phyloP scores from a whole-genome alignment of 2,888 invertebrate species.

The Drosophila cognata region DNA sequence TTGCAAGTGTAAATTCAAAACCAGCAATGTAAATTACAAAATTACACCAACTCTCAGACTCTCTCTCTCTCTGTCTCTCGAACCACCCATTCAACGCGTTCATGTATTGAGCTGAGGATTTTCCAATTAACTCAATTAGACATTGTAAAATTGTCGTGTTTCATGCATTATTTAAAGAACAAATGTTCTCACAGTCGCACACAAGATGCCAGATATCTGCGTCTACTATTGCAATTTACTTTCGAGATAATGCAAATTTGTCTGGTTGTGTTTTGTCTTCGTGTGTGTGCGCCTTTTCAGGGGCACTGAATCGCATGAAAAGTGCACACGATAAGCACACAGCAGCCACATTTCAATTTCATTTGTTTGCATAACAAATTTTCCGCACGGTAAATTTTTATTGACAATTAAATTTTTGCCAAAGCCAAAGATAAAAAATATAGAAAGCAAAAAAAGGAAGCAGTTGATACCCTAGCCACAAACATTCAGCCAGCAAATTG shows the following conservation, averaged over 20 bases:
- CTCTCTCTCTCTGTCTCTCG: neutral
- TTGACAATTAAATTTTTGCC: conserved; percentile 81
- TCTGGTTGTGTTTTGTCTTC: conserved; percentile 20
- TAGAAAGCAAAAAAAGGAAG: conserved; percentile 35
- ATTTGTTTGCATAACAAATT: conserved; percentile 84
- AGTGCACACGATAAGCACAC: conserved; percentile 41
- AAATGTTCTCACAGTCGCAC: conserved; percentile 51
- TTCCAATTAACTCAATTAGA: conserved; percentile 72
- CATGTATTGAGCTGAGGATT: conserved; percentile 14
- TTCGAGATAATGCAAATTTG: conserved; percentile 47
- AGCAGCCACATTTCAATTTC: conserved; percentile 70
- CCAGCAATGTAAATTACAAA: conserved; percentile 76
- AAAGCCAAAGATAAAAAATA: conserved; percentile 40
- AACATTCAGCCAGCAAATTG: conserved; percentile 57
- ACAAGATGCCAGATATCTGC: neutral
- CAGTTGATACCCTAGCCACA: conserved; percentile 29
- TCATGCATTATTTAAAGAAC: conserved; percentile 54
- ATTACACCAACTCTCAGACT: conserved; percentile 45
- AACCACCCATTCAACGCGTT: neutral
- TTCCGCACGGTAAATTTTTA: conserved; percentile 84
- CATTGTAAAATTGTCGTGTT: conserved; percentile 35
- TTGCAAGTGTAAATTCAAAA: conserved; percentile 81
- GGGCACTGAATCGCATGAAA: conserved; percentile 44
- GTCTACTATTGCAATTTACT: conserved; percentile 29
- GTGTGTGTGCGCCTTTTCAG: conserved; percentile 31